Conservation (phyloP, 2,113 vertebrate genomes). For the Alouatta palliata region DNA sequence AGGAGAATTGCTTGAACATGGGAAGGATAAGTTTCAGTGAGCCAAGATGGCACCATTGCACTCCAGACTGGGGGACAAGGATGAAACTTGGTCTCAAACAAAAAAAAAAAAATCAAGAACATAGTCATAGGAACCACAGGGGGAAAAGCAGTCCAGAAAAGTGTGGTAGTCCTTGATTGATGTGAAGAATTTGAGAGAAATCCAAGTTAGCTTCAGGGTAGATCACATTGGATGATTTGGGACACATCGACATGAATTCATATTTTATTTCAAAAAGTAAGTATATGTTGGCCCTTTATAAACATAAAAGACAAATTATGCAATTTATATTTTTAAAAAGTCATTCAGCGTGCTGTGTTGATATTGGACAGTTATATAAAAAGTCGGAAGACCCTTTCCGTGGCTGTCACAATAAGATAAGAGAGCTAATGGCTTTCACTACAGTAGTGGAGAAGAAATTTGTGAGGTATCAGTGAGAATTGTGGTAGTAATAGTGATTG, state of each 20-base stretch:
- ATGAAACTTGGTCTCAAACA: too few relatives aligned
- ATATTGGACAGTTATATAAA: background rate
- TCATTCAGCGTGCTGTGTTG: background rate
- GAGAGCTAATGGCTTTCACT: background rate
- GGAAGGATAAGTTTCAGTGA: too few relatives aligned
- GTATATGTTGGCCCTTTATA: background rate
- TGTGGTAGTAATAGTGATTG: background rate
- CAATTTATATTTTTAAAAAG: background rate
- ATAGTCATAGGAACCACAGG: background rate
- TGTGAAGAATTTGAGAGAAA: background rate
- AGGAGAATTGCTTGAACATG: too few relatives aligned
- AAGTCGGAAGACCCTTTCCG: background rate
- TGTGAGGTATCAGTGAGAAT: background rate
- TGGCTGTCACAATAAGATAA: background rate
- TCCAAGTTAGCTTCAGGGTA: background rate
- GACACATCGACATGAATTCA: background rate
- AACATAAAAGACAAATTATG: background rate
- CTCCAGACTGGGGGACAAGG: too few relatives aligned
- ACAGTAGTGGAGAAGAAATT: background rate
- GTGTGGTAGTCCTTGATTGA: rapidly evolving
- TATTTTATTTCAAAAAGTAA: constrained; percentile 21
- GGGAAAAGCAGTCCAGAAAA: background rate
- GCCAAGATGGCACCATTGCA: too few relatives aligned
- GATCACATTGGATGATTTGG: too few relatives aligned
- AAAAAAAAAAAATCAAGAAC: too few relatives aligned